Percentiles rank a stretch among this genome's conserved stretches.
These are phyloP conservation scores for Heliconius sara DNA, from an alignment of 2,888 invertebrate species.

Conservation along the genomic window DNA sequence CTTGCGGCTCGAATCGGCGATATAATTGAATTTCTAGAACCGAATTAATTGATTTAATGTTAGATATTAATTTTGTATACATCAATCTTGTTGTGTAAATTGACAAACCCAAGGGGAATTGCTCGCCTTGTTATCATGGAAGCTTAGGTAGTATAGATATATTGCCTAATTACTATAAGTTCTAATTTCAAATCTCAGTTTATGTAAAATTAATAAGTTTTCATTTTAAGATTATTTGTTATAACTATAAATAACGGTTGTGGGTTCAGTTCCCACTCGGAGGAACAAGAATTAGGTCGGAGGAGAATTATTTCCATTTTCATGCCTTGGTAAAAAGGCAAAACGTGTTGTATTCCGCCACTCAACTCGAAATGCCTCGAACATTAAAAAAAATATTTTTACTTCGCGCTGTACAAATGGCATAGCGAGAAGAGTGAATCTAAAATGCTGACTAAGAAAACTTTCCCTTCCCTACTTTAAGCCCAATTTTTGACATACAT, in stretches of 20 bases:
- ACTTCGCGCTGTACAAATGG: too few relatives aligned
- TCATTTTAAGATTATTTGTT: not conserved
- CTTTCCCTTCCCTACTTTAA: too few relatives aligned
- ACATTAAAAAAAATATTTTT: too few relatives aligned
- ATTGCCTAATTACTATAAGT: not conserved
- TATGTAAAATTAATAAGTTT: not conserved
- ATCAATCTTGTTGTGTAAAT: slow-evolving; percentile 8
- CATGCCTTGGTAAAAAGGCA: too few relatives aligned
- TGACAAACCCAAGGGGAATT: not conserved
- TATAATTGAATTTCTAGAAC: slow-evolving; percentile 12
- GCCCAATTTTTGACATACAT: too few relatives aligned
- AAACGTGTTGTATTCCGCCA: too few relatives aligned
- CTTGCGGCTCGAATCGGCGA: not conserved
- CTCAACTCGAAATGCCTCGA: too few relatives aligned
- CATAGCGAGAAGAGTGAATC: too few relatives aligned
- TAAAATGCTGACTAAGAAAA: too few relatives aligned
- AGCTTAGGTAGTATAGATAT: not conserved
- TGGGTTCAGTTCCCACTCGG: too few relatives aligned
- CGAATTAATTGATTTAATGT: not conserved
- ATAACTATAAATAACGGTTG: not conserved
- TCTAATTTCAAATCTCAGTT: not conserved
- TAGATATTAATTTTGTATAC: slow-evolving; percentile 10
- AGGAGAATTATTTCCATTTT: too few relatives aligned
- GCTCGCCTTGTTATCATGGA: not conserved
- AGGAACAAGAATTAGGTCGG: too few relatives aligned